A percentile compares a stretch with the other conserved stretches of the same genome.
Evolutionary conservation across 2,797 vertebrate genomes (phyloP).

Genomic region (Peromyscus nudipes): DNA sequence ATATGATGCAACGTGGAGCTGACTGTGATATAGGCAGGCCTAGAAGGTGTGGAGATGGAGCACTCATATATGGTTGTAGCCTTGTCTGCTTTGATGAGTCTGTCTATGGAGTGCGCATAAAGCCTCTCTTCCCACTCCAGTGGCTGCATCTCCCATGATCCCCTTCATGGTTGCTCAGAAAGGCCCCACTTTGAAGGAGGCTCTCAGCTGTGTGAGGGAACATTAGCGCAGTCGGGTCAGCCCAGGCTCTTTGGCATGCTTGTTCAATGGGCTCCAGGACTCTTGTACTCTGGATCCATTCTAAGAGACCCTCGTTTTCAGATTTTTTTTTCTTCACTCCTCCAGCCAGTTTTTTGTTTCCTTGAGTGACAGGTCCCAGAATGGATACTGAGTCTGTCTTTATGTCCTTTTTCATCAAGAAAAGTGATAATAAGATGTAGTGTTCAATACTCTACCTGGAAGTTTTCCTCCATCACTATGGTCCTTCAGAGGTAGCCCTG

Average conservation of each 20-base stretch:
- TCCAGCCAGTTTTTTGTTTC: not conserved
- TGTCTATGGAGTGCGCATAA: not conserved
- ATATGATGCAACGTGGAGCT: not conserved
- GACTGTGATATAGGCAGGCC: not conserved
- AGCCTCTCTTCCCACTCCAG: not conserved
- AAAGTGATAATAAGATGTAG: not conserved
- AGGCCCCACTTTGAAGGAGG: not conserved
- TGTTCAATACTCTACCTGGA: not conserved
- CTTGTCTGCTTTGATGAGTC: not conserved
- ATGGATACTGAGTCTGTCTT: not conserved
- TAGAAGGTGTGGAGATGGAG: not conserved
- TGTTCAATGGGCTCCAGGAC: not conserved
- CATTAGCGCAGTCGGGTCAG: not conserved
- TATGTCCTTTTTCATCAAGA: not conserved
- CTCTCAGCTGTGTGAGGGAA: not conserved
- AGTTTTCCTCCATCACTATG: not conserved
- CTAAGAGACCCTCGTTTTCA: not conserved
- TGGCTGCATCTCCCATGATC: not conserved
- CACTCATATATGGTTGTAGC: not conserved
- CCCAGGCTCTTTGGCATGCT: not conserved
- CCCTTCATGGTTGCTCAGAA: not conserved
- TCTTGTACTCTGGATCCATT: not conserved
- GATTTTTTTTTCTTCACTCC: not conserved
- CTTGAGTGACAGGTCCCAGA: not conserved
- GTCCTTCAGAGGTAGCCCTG: not conserved